A percentile compares a stretch with the other conserved stretches of the same genome.
phyloP scores from a whole-genome alignment of 1,140 invertebrate genomes.

The Leptinotarsa defecta region DNA sequence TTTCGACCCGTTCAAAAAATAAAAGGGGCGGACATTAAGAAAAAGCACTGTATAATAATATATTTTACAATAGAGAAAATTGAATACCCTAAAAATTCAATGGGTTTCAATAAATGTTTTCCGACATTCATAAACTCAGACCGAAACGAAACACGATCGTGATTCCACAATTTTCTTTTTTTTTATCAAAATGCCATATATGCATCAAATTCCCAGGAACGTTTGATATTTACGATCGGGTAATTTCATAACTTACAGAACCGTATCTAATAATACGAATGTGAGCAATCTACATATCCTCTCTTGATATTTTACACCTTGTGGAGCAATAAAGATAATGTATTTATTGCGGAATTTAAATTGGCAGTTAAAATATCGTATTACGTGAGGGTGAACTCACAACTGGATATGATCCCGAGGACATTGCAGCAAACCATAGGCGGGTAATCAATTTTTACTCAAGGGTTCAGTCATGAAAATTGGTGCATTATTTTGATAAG shows the following conservation, averaged over 20 bases:
- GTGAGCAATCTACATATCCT: constrained; percentile 21
- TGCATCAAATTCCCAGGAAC: neutral
- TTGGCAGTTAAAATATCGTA: constrained; percentile 25
- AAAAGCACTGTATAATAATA: too few relatives aligned
- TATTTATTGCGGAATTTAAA: constrained; percentile 30
- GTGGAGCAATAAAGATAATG: constrained; percentile 17
- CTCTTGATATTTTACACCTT: constrained; percentile 22
- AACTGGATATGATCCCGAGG: constrained; percentile 2
- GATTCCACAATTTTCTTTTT: too few relatives aligned
- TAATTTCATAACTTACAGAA: constrained; percentile 10
- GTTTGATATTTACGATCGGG: constrained; percentile 5
- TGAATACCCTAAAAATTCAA: too few relatives aligned
- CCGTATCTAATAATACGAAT: neutral
- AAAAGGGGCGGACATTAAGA: too few relatives aligned
- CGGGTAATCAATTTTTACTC: neutral
- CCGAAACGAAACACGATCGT: too few relatives aligned
- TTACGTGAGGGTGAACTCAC: constrained; percentile 17
- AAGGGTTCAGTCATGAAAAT: neutral
- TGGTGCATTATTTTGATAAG: neutral
- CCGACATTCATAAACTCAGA: too few relatives aligned
- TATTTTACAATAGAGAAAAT: too few relatives aligned
- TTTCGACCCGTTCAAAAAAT: too few relatives aligned
- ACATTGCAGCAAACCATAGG: neutral
- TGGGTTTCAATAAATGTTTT: too few relatives aligned
- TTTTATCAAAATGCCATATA: neutral